Base-by-base conservation (phyloP, 2,888 invertebrate species). In the Spodoptera littoralis region DNA sequence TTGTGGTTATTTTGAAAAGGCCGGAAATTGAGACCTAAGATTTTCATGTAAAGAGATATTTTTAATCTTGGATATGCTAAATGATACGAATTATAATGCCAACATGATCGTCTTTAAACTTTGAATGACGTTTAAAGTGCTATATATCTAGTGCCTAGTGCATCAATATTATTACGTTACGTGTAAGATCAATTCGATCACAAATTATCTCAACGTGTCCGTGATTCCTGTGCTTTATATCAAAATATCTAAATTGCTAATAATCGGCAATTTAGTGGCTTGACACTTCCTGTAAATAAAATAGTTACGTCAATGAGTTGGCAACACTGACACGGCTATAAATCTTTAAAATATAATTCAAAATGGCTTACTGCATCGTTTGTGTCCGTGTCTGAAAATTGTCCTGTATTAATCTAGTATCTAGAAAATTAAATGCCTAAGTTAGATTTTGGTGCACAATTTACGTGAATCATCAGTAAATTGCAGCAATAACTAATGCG, bases 271-370 rank as follows among this genome's bases (percentile, higher is more conserved):
- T 70, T 65, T 73, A 73, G 57, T 59, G 48, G 45, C 59, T 48
- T 66, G 66, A 61, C 63, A 71, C 63, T 73, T 77, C 77, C 77
- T 77, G 74, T 69, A 69, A 77, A 77, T 69, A 69, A 71, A 73
- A 69, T 49, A 1, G 57, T 76, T 76, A 61, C 58, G 65, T 69
- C 67, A 65, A 30, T 18, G 43, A 41, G 57, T 76, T 76, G 70
- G 70, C 73, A 68, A 51, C 65, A 74, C 54, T 47, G 62, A 18
- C 60, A 46, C 12, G 18, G 22, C 24, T 30, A 65, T 73, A 69
- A 64, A 64, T 68, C 68, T 65, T 50, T 49, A 5, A 49, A 42
- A 60, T 73, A 59, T 69, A 60, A 56, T 55, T 59, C 60, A 50
- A 73, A 69, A 59, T 73, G 48, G 22, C 30, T 58, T 72, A 57